phyloP scores from a whole-genome alignment of 2,888 invertebrate genomes.

The Xanthia togata region DNA sequence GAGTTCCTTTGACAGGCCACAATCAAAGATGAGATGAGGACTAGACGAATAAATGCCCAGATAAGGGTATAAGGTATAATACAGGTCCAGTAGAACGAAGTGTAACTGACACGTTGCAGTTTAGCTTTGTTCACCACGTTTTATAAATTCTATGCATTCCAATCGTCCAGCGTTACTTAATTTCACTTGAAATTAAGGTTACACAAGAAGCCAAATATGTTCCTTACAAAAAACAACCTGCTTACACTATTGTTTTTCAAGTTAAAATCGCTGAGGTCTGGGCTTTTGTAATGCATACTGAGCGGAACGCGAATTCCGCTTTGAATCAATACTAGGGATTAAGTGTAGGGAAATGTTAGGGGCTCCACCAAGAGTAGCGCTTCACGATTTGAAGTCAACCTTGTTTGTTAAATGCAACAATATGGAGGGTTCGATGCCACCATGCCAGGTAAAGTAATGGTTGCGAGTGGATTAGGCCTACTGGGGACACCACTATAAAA shows the following conservation, averaged over 20 bases:
- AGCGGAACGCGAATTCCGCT: constrained; percentile 42
- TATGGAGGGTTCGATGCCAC: constrained; percentile 40
- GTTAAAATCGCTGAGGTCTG: neutral
- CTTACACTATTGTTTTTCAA: neutral
- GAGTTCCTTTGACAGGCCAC: neutral
- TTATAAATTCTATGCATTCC: constrained; percentile 54
- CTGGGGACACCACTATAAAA: constrained; percentile 67
- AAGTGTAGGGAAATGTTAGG: constrained; percentile 46
- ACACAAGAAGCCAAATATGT: too few species aligned
- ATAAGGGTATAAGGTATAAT: constrained; percentile 58
- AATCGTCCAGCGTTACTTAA: constrained; percentile 47
- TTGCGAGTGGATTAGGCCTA: constrained; percentile 64
- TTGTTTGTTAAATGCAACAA: constrained; percentile 20
- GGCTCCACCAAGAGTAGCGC: neutral
- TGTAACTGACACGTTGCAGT: constrained; percentile 63
- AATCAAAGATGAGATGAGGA: constrained; percentile 31
- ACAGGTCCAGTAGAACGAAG: constrained; percentile 59
- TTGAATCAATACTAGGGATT: constrained; percentile 15
- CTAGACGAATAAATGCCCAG: constrained; percentile 16
- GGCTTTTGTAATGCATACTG: constrained; percentile 55
- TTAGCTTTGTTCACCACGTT: constrained; percentile 58
- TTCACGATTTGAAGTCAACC: constrained; percentile 17
- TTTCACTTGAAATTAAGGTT: constrained; percentile 34
- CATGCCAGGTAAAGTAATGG: constrained; percentile 34
- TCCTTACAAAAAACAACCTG: neutral